Percentiles rank a stretch among this genome's conserved stretches.
phyloP scores from a whole-genome alignment of 2,888 invertebrate genomes.

The Carcina quercana region DNA sequence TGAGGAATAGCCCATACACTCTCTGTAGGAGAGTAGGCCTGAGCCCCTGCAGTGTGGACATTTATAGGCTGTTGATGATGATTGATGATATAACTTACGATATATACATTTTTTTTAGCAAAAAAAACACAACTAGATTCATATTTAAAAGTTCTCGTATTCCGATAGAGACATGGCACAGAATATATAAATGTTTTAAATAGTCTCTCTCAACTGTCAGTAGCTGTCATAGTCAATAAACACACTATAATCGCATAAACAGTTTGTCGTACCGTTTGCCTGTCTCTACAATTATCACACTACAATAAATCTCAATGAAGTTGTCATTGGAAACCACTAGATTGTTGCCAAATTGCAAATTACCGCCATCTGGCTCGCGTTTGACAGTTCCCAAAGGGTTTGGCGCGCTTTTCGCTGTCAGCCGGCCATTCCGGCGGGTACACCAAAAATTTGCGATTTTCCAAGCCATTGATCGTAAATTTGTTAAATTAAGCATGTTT shows the following conservation, averaged over 20 bases:
- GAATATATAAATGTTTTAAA: too few species aligned
- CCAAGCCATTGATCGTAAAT: conserved; percentile 58
- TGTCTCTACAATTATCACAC: conserved; percentile 61
- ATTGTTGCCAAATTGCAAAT: conserved; percentile 59
- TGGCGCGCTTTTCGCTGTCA: conserved; percentile 35
- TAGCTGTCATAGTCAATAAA: too few species aligned
- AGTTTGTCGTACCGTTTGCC: conserved; percentile 15
- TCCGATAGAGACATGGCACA: too few species aligned
- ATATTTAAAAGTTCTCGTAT: too few species aligned
- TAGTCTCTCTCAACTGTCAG: neutral
- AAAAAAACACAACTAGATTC: too few species aligned
- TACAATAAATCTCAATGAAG: conserved; percentile 57
- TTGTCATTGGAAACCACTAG: conserved; percentile 54
- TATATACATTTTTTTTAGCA: too few species aligned
- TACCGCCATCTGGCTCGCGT: conserved; percentile 56
- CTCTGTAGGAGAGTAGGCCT: too few species aligned
- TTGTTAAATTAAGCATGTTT: conserved; percentile 57
- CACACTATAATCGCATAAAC: too few species aligned
- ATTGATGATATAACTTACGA: too few species aligned
- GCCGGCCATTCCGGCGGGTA: conserved; percentile 45
- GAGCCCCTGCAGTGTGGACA: too few species aligned
- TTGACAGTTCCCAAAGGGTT: conserved; percentile 67
- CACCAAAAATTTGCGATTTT: conserved; percentile 66
- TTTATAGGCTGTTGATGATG: too few species aligned
- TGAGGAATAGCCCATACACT: too few species aligned